A percentile compares a stretch with the other conserved stretches of the same genome.
phyloP scores from a whole-genome alignment of 2,113 vertebrate species.

The Cariama cristata region DNA sequence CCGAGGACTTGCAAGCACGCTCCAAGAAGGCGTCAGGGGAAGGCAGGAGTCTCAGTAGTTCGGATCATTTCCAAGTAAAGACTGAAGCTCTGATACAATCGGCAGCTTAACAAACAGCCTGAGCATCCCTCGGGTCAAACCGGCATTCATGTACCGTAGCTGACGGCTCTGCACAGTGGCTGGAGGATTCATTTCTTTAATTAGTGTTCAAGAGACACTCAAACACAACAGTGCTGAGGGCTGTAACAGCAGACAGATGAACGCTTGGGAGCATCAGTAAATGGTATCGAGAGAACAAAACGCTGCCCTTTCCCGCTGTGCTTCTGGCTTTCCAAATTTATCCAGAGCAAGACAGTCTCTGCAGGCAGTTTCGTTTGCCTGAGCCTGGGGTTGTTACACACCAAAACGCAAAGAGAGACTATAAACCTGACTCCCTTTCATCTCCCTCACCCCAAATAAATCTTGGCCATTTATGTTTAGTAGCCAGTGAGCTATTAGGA shows the following conservation, averaged over 20 bases:
- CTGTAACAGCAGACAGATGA: background rate
- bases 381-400: background rate
- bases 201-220: background rate
- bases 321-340: background rate
- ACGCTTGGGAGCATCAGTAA: background rate
- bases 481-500: constrained; percentile 23
- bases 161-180: background rate
- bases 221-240: background rate
- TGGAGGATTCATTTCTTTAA: background rate
- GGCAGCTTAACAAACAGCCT: background rate
- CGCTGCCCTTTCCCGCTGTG: background rate
- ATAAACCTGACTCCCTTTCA: constrained; percentile 16
- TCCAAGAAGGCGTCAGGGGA: background rate
- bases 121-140: background rate
- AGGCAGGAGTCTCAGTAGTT: background rate
- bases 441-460: constrained; percentile 28
- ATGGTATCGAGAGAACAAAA: background rate
- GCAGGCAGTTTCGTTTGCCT: background rate
- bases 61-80: background rate
- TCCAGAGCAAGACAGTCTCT: background rate
- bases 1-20: accelerated
- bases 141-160: accelerated
- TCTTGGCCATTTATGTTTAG: background rate
- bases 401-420: background rate
- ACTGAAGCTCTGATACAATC: background rate